Evolutionary conservation across 2,797 vertebrate species (phyloP), one percentile per base, ranked within the genome.

Genomic region (Lepus townsendii): DNA sequence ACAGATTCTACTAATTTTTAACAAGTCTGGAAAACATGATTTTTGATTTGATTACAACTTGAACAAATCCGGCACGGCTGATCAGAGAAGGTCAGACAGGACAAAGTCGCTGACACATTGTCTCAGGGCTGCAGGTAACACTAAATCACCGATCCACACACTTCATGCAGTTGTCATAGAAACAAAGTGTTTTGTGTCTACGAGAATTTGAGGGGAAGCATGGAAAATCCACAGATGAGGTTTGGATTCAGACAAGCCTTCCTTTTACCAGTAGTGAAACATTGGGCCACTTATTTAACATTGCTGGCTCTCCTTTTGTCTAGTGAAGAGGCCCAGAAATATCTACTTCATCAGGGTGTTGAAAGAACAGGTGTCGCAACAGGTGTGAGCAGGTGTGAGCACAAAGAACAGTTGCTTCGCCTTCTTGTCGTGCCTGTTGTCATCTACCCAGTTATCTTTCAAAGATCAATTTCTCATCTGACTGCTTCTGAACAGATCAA

Each of bases 11-110:
- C 8, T 72, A 76, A 75, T 68, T 80, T 83, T 17, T 7, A 85
- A 80, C 93, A 79, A 20, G 7, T 62, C 71, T 42, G 72, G 57
- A 84, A 88, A 65, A 20, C 7, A 5, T 32, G 50, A 57, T 24
- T 76, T 87, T 72, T 85, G 22, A 2, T 92, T 93, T 78, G 50
- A 42, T 78, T 80, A 50, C 30, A 79, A 75, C 83, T 92, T 83
- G 63, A 82, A 12, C 50, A 92, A 77, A 84, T 42, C 68, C 57
- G 7, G 60, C 62, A 12, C 7, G 27, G 24, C 19, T 19, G 66
- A 27, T 93, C n/a, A 62, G 14, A 7, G 54, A 9, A 14, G 6
- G 14, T 38, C 22, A 71, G 69, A 42, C 54, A 69, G 54, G 38
- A 57, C 90, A n/a, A 88, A 30, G 19, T 26, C 47, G 26, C 4